phyloP scores from a whole-genome alignment of 1,140 invertebrate species.

The Saccostrea cuccullata region DNA sequence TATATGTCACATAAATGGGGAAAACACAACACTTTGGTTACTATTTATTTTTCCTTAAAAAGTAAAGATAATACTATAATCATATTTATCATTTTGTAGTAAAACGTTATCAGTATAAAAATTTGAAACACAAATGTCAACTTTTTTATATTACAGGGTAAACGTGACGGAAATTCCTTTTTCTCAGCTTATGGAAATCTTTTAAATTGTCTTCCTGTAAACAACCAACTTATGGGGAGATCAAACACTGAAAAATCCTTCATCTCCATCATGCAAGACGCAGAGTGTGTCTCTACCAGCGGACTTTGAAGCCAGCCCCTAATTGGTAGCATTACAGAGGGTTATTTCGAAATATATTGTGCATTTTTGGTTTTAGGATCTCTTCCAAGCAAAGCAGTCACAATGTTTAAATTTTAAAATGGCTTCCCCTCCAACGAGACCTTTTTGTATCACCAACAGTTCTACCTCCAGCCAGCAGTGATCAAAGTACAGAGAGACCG shows the following conservation, averaged over 20 bases:
- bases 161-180: conserved; percentile 1
- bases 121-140: too few species aligned
- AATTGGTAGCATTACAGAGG: not conserved
- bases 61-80: too few species aligned
- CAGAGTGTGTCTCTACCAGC: not conserved
- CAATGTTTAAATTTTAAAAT: not conserved
- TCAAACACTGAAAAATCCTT: not conserved
- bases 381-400: not conserved
- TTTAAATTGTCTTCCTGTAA: conserved; percentile 14
- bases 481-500: not conserved
- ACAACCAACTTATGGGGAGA: not conserved
- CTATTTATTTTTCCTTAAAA: too few species aligned
- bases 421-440: not conserved
- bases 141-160: too few species aligned
- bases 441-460: not conserved
- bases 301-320: conserved; percentile 25
- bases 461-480: not conserved
- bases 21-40: too few species aligned
- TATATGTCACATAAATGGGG: too few species aligned
- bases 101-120: too few species aligned
- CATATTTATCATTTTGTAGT: too few species aligned
- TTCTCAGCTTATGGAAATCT: not conserved
- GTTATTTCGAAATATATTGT: not conserved
- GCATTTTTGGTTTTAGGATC: not conserved
- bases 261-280: conserved; percentile 24